These are phyloP conservation scores for Erebia palarica DNA, from an alignment of 2,888 invertebrate species.

Conservation along the genomic window DNA sequence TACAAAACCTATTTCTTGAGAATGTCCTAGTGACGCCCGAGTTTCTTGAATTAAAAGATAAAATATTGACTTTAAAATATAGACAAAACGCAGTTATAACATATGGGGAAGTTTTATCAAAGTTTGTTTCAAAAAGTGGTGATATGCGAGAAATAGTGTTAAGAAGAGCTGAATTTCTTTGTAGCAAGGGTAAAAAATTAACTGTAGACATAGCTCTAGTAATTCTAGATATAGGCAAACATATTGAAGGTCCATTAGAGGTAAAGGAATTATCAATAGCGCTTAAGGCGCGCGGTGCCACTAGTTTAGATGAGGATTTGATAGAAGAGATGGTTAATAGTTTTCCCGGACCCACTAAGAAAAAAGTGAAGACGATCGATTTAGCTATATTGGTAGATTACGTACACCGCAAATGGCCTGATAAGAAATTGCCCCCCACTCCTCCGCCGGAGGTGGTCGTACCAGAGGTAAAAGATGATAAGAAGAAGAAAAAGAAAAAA, in stretches of 20 bases:
- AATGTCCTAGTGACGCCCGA: slow-evolving; percentile 49
- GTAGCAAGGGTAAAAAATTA: slow-evolving; percentile 48
- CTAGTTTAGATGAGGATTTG: slow-evolving; percentile 49
- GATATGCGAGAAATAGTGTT: slow-evolving; percentile 51
- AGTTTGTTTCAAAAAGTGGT: slow-evolving; percentile 32
- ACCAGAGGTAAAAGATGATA: slow-evolving; percentile 17
- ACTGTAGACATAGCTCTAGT: slow-evolving; percentile 52
- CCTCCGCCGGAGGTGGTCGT: slow-evolving; percentile 47
- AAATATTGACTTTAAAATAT: slow-evolving; percentile 41
- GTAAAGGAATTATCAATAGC: slow-evolving; percentile 43
- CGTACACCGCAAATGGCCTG: slow-evolving; percentile 57
- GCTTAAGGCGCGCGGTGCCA: slow-evolving; percentile 43
- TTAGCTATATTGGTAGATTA: slow-evolving; percentile 52
- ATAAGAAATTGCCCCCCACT: slow-evolving; percentile 52
- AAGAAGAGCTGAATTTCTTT: slow-evolving; percentile 50
- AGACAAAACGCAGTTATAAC: slow-evolving; percentile 48
- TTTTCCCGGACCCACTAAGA: slow-evolving; percentile 49
- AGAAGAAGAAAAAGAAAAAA: slow-evolving; percentile 37
- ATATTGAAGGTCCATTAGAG: slow-evolving; percentile 42
- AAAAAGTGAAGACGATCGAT: slow-evolving; percentile 47
- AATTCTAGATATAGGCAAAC: slow-evolving; percentile 46
- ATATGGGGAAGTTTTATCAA: slow-evolving; percentile 46
- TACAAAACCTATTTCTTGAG: slow-evolving; percentile 52
- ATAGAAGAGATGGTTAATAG: slow-evolving; percentile 45
- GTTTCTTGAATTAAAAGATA: slow-evolving; percentile 46